Conservation (phyloP, 2,888 invertebrate genomes). For the Theristus sp. region DNA sequence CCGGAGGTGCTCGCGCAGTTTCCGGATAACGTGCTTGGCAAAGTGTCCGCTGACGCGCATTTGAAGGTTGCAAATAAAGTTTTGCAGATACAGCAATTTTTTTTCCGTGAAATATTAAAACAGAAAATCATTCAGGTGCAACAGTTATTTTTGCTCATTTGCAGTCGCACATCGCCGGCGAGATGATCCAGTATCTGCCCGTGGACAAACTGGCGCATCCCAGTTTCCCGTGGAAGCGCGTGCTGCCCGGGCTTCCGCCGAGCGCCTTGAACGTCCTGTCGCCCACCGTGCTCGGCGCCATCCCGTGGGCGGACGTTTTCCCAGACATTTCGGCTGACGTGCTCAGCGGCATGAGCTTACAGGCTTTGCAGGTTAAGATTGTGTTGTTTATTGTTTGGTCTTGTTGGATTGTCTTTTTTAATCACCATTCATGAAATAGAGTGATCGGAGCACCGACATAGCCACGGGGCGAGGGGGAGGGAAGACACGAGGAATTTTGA, state of each 20-base stretch:
- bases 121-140: not conserved
- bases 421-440: too few relatives aligned
- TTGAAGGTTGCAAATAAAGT: not conserved
- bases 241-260: not conserved
- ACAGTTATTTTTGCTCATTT: not conserved
- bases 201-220: not conserved
- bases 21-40: not conserved
- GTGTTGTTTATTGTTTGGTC: too few relatives aligned
- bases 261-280: not conserved
- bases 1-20: not conserved
- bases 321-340: not conserved
- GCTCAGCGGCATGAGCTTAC: not conserved
- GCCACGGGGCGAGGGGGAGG: too few relatives aligned
- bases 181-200: not conserved
- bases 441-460: too few relatives aligned
- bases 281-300: not conserved
- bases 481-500: too few relatives aligned
- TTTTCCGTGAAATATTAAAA: too few relatives aligned
- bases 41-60: not conserved
- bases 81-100: not conserved
- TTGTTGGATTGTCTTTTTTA: too few relatives aligned
- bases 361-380: too few relatives aligned
- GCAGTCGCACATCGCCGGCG: not conserved
- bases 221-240: not conserved
- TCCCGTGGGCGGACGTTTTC: not conserved